Evolutionary conservation across 2,888 invertebrate genomes (phyloP).

Genomic region (Cerastis rubricosa): DNA sequence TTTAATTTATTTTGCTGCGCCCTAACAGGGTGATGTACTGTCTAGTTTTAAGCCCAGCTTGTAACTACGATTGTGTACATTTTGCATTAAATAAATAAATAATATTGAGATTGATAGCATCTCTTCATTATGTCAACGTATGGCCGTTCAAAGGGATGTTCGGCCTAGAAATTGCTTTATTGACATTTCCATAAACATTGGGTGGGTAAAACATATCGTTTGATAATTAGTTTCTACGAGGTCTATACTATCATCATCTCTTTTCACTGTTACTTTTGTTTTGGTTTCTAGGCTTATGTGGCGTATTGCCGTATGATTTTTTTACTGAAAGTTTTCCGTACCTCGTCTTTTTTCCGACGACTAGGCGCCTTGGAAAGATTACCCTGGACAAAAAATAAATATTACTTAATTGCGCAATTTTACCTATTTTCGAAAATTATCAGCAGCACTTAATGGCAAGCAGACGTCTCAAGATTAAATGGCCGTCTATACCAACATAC

Average conservation of each 20-base stretch:
- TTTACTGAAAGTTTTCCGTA: not conserved
- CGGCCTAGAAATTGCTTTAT: not conserved
- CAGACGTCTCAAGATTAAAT: slow-evolving; percentile 8
- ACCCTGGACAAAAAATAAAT: not conserved
- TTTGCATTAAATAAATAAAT: too few species aligned
- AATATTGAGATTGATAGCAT: slow-evolving; percentile 13
- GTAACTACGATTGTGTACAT: too few species aligned
- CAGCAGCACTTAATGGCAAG: not conserved
- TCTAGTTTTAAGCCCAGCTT: too few species aligned
- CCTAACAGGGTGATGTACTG: too few species aligned
- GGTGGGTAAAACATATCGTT: too few species aligned
- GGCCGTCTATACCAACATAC: slow-evolving; percentile 59
- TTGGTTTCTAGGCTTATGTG: too few species aligned
- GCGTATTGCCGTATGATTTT: too few species aligned
- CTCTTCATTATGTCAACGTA: not conserved
- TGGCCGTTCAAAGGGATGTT: slow-evolving; percentile 8
- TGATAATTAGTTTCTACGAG: too few species aligned
- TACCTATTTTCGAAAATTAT: not conserved
- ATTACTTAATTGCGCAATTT: not conserved
- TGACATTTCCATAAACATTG: too few species aligned
- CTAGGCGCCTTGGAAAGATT: not conserved
- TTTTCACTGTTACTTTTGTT: too few species aligned
- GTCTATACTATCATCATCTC: too few species aligned
- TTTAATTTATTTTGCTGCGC: too few species aligned
- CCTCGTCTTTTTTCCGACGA: not conserved